Conservation (phyloP, 2,113 vertebrate species). For the Melanotaenia duboulayi region DNA sequence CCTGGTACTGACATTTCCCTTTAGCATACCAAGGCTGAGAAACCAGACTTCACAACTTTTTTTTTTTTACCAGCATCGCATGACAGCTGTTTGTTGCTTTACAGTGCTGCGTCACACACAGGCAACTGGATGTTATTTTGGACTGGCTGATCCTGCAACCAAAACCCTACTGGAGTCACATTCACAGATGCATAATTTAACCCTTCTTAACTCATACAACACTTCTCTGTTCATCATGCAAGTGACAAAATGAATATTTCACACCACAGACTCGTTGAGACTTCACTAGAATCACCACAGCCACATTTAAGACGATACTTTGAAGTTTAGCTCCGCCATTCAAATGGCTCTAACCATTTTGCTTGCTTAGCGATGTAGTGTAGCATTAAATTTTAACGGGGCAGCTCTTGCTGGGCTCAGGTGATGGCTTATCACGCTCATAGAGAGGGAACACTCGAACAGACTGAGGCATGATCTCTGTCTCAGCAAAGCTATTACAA, state of each 20-base stretch:
- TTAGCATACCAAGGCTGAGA: too few relatives aligned
- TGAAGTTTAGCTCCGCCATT: conserved; percentile 46
- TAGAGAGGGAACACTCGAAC: conserved; percentile 66
- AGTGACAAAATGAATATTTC: conserved; percentile 61
- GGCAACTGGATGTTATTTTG: too few relatives aligned
- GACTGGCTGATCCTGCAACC: background rate
- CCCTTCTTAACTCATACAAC: conserved; percentile 32
- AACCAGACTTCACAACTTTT: too few relatives aligned
- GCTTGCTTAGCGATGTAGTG: conserved; percentile 47
- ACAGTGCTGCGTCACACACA: too few relatives aligned
- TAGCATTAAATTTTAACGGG: conserved; percentile 65
- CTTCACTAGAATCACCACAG: conserved; percentile 15
- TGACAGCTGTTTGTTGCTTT: too few relatives aligned
- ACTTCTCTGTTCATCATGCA: conserved; percentile 22
- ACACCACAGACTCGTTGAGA: conserved; percentile 16
- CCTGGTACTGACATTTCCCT: too few relatives aligned
- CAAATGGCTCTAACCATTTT: conserved; percentile 28
- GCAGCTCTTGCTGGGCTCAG: conserved; percentile 49
- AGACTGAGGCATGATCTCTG: conserved; percentile 71
- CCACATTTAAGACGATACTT: conserved; percentile 15
- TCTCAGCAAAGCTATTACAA: conserved; percentile 81
- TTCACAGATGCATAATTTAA: conserved; percentile 38
- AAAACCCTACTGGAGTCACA: background rate
- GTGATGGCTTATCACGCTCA: conserved; percentile 72
- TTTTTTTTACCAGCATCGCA: too few relatives aligned